A percentile compares a stretch with the other conserved stretches of the same genome.
Evolutionary conservation across 1,140 invertebrate species (phyloP).

Genomic region (Galendromus occidentalis): DNA sequence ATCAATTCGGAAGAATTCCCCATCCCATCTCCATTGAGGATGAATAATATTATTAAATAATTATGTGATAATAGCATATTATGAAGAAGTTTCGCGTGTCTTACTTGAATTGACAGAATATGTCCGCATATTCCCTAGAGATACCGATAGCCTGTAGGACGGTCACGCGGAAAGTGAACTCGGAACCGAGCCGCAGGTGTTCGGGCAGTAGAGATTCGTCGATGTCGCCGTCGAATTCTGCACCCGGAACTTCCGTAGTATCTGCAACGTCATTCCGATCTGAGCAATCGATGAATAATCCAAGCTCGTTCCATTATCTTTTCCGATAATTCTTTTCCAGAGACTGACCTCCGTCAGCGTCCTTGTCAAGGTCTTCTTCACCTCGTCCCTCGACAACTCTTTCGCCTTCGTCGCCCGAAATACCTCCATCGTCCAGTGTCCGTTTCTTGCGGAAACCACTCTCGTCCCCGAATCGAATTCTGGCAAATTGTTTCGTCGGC

Average conservation of each 20-base stretch:
- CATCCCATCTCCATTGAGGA: too few species aligned
- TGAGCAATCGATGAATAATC: too few species aligned
- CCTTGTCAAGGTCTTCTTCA: conserved; percentile 11
- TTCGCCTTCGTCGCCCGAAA: not conserved
- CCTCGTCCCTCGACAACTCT: not conserved
- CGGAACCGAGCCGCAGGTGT: conserved; percentile 64
- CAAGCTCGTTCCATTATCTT: too few species aligned
- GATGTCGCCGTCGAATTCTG: too few species aligned
- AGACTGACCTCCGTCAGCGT: conserved; percentile 24
- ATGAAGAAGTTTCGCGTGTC: too few species aligned
- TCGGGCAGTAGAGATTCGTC: conserved; percentile 44
- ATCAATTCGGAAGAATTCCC: too few species aligned
- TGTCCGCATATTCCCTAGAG: conserved; percentile 85
- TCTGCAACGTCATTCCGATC: too few species aligned
- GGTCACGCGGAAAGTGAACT: conserved; percentile 91
- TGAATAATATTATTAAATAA: too few species aligned
- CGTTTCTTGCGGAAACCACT: too few species aligned
- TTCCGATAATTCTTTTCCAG: not conserved
- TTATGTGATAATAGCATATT: too few species aligned
- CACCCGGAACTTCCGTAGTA: too few species aligned
- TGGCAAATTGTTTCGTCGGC: conserved; percentile 62
- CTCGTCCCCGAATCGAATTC: conserved; percentile 59
- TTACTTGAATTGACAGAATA: conserved; percentile 99
- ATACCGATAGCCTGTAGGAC: conserved; percentile 87
- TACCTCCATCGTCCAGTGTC: too few species aligned